Evolutionary conservation across 23 tunicate species (phyloP), one percentile per base, ranked within the genome.

Genomic region (Ascidia mentula): DNA sequence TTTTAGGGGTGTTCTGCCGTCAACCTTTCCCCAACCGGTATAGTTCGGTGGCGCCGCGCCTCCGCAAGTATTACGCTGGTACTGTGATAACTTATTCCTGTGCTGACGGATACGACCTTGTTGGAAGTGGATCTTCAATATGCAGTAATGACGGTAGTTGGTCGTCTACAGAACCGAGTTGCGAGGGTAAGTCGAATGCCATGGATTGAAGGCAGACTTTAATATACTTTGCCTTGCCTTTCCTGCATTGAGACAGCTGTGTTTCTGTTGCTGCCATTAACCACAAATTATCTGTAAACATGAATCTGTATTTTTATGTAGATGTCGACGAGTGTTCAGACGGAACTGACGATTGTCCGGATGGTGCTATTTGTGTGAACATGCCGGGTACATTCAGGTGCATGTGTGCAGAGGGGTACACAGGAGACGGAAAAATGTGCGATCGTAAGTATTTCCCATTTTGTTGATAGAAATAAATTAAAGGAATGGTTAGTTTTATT

Each of bases 331-430:
- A 74, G 46, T 74, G 78, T 74, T 26, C 40, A 28, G 78, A 74
- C n/a, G 78, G 78, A 30, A 74, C 46, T 46, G 22, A 35, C 2
- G 24, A 30, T 9, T 77, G 81, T 59, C 38, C 46, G 15, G 70
- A 32, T 5, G 46, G 45, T 70, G 90, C 85, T 8, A 0, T 28
- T 0, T 86, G 90, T 60, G 30, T n/a, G 15, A 86, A 86, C 59
- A 79, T 76, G 17, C 79, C 71, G 4, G 90, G 90, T 34, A 78
- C 79, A 24, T 86, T 46, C 76, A 37, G 77, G 31, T 86, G 90
- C 34, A 60, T 17, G 22, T 86, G 90, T 36, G 6, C 13, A 1
- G 31, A 70, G 8, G 85, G 85, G 6, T 86, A 86, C 36, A 80
- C 75, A 9, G 90, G 90, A 1, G 78, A 86, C 37, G 90, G 90